Conservation (phyloP, 92 coral and sea anemone genomes). For the Blastomussa wellsi region DNA sequence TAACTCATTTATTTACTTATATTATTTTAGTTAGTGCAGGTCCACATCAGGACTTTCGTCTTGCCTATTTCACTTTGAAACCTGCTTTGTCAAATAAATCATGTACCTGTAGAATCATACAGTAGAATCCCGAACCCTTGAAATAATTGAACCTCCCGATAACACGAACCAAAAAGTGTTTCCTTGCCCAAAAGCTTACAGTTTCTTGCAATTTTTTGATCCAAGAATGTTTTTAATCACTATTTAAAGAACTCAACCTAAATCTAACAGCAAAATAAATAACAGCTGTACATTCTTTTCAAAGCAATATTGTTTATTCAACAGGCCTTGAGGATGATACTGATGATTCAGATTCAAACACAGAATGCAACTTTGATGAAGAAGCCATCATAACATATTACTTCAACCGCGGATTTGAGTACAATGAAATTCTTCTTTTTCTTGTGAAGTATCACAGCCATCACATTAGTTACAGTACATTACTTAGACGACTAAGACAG, state of each 20-base stretch:
- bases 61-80: no score
- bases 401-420: slow-evolving; percentile 53
- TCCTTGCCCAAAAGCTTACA: background rate
- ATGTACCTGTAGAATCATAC: no score
- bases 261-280: background rate
- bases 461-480: slow-evolving; percentile 52
- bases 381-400: slow-evolving; percentile 43
- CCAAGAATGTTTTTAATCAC: no score
- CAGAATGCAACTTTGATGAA: slow-evolving; percentile 49
- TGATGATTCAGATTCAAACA: slow-evolving; percentile 47
- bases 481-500: slow-evolving; percentile 53
- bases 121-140: no score
- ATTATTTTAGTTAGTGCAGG: no score
- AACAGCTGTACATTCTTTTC: background rate
- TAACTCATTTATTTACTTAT: no score
- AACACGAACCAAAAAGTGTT: no score
- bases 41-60: no score
- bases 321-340: slow-evolving; percentile 5
- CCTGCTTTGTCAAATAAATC: no score
- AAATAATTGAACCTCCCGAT: no score
- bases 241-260: background rate
- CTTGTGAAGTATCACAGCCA: slow-evolving; percentile 46
- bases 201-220: no score
- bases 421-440: slow-evolving; percentile 45
- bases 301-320: background rate